Base-by-base conservation (phyloP, 2,797 vertebrate genomes). In the Darevskia mixta region DNA sequence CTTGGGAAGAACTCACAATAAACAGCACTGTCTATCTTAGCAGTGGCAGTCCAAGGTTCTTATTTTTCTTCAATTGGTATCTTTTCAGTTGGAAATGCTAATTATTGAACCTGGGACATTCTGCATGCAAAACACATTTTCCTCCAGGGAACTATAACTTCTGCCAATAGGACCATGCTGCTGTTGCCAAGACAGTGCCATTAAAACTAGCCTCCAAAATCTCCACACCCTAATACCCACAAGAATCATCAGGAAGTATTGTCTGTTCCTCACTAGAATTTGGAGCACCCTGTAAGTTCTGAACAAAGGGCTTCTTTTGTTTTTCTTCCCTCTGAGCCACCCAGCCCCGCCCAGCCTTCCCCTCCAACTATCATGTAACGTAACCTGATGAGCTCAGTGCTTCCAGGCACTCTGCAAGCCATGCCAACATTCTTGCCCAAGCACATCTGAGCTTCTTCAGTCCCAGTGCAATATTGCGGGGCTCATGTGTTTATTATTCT, bases 381-480 rank as follows among this genome's bases (percentile, higher is more conserved):
- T 67, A 80, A 80, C 38, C 58, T 61, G 43, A 85, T 75, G 83
- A 85, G 78, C 32, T 67, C 43, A 69, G 1, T 86, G 61, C 43
- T 78, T 89, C 41, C 41, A 80, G 79, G 71, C 78, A 85, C 25
- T 69, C 45, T 11, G n/a, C 71, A 76, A 17, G 38, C 55, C 72
- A 66, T 82, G 71, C 32, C 83, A 89, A 29, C 73, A 41, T 69
- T 76, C 83, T 43, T 89, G 61, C 27, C 64, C 58, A 75, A 55
- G 61, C 58, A 82, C 83, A 86, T 85, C 84, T 81, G 88, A 89
- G 78, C 55, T 58, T 18, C 25, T 83, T 58, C 38, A 38, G 64
- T 78, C 71, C 25, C 71, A 86, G 5, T 75, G 15, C 71, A 77
- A 41, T 85, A 86, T 64, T 43, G 41, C 18, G 49, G 71, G 88